phyloP scores from a whole-genome alignment of 1,140 invertebrate species.

The Tetraneura akinire region DNA sequence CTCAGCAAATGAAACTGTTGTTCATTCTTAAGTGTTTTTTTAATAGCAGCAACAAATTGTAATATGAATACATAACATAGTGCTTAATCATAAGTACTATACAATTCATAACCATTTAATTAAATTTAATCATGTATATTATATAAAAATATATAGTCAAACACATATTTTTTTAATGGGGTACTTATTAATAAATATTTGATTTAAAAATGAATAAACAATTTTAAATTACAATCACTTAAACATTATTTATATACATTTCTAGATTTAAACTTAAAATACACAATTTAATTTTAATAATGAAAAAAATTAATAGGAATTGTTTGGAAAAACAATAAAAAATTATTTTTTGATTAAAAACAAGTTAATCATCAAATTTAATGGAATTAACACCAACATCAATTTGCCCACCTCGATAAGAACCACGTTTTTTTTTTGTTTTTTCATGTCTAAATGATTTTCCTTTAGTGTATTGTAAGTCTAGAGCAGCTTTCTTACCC shows the following conservation, averaged over 20 bases:
- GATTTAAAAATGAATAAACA: slow-evolving; percentile 32
- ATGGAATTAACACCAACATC: slow-evolving; percentile 91
- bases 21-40: no score
- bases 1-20: no score
- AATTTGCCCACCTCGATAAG: slow-evolving; percentile 90
- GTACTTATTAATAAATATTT: slow-evolving; percentile 33
- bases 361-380: slow-evolving; percentile 75
- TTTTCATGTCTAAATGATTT: slow-evolving; percentile 98
- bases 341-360: no score
- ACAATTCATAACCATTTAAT: no score
- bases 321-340: neutral
- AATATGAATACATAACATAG: no score
- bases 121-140: slow-evolving; percentile 16
- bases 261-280: slow-evolving; percentile 36
- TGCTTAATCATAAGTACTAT: no score
- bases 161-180: slow-evolving; percentile 21
- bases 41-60: no score
- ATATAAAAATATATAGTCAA: neutral
- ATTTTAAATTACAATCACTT: slow-evolving; percentile 40
- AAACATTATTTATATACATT: slow-evolving; percentile 27
- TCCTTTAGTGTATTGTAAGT: slow-evolving; percentile 86
- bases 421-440: slow-evolving; percentile 98
- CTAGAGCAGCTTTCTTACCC: slow-evolving; percentile 88
- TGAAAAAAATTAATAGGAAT: neutral
- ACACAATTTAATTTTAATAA: slow-evolving; percentile 7